Evolutionary conservation across 2,888 invertebrate species (phyloP).

Genomic region (Neria commutata): DNA sequence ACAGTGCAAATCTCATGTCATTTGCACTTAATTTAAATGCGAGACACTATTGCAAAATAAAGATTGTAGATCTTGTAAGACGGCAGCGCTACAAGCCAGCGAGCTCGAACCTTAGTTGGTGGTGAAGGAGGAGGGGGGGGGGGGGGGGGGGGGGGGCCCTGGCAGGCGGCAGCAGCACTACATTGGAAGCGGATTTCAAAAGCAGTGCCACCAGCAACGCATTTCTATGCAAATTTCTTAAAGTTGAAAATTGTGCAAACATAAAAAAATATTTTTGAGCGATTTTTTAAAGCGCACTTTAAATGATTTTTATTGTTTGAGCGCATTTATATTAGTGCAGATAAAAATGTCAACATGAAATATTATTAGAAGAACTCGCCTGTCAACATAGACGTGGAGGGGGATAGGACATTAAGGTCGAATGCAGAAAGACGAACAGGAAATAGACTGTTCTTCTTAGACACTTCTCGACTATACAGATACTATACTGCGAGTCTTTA

Average conservation of each 20-base stretch:
- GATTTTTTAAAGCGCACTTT: neutral
- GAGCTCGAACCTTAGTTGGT: neutral
- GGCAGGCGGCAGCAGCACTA: neutral
- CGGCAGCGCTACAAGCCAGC: neutral
- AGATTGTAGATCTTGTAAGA: constrained; percentile 29
- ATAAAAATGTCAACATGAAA: no score
- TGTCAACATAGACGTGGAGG: no score
- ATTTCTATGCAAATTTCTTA: neutral
- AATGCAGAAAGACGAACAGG: no score
- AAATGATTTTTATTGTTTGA: no score
- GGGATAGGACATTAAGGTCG: no score
- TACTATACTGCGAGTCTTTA: no score
- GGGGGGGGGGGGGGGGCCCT: no score
- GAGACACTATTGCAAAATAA: constrained; percentile 55
- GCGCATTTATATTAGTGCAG: no score
- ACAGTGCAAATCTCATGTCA: constrained; percentile 53
- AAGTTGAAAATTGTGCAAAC: neutral
- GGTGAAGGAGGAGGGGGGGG: no score
- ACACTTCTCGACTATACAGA: no score
- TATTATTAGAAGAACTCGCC: no score
- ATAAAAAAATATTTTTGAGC: neutral
- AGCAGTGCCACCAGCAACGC: neutral
- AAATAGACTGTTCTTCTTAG: no score
- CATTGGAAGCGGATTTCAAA: neutral
- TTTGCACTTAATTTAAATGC: constrained; percentile 63